Percentiles rank a stretch among this genome's conserved stretches.
Conservation (phyloP, 2,797 vertebrate species). For the Brachyalestes nurse region DNA sequence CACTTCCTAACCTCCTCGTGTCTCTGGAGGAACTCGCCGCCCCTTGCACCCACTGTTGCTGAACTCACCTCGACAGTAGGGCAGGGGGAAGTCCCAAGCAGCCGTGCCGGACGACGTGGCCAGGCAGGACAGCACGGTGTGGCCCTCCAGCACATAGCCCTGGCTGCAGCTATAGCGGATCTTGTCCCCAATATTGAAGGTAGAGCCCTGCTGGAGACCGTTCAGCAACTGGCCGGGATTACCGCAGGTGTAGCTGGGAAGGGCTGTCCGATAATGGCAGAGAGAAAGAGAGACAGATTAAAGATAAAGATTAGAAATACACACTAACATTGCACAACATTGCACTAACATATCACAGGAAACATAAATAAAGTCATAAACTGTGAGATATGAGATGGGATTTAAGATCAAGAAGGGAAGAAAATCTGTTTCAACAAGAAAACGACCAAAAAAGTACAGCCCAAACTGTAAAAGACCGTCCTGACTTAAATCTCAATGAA, state of each 20-base stretch:
- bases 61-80: slow-evolving; percentile 92
- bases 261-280: slow-evolving; percentile 75
- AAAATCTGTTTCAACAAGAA: background rate
- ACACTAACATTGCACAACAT: too few relatives aligned
- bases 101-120: slow-evolving; percentile 85
- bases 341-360: too few relatives aligned
- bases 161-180: slow-evolving; percentile 95
- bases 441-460: background rate
- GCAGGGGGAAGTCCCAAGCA: slow-evolving; percentile 97
- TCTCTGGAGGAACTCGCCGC: slow-evolving; percentile 9
- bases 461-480: too few relatives aligned
- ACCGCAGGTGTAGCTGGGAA: slow-evolving; percentile 96
- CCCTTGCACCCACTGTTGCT: background rate
- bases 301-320: too few relatives aligned
- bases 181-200: slow-evolving; percentile 95
- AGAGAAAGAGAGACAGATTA: slow-evolving; percentile 33
- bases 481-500: too few relatives aligned
- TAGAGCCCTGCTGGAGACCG: slow-evolving; percentile 91
- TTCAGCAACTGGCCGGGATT: slow-evolving; percentile 93
- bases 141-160: slow-evolving; percentile 93
- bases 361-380: too few relatives aligned
- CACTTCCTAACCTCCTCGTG: slow-evolving; percentile 24
- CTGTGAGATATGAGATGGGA: too few relatives aligned
- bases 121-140: slow-evolving; percentile 92
- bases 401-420: too few relatives aligned